These are phyloP conservation scores for Tachycineta bicolor DNA, from an alignment of 2,113 vertebrate species.

Conservation along the genomic window DNA sequence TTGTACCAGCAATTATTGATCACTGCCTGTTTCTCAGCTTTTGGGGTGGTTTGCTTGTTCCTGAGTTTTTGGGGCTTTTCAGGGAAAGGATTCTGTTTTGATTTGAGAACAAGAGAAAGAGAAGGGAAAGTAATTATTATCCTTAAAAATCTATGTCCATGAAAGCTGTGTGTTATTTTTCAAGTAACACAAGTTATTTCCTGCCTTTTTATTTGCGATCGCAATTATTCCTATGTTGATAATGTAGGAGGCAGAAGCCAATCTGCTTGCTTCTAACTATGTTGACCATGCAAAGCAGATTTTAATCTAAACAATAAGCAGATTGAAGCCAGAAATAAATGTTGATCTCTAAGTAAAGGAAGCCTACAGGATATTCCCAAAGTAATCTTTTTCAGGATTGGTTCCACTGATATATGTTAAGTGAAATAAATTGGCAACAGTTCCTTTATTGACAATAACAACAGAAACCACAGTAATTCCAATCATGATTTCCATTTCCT, in stretches of 20 bases:
- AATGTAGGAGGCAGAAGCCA: neutral
- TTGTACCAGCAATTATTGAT: neutral
- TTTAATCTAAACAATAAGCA: slow-evolving; percentile 34
- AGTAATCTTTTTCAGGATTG: neutral
- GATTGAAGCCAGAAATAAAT: slow-evolving; percentile 31
- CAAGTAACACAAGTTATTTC: slow-evolving; percentile 23
- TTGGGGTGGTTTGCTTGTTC: neutral
- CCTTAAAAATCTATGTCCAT: neutral
- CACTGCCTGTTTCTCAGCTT: neutral
- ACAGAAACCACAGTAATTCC: neutral
- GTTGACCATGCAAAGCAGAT: slow-evolving; percentile 16
- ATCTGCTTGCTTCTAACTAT: slow-evolving; percentile 5
- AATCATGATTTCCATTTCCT: neutral
- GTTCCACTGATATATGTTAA: neutral
- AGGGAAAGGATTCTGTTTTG: neutral
- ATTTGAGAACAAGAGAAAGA: neutral
- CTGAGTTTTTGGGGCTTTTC: neutral
- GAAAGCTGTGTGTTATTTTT: neutral
- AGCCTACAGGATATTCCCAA: neutral
- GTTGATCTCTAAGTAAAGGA: neutral
- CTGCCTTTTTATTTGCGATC: slow-evolving; percentile 39
- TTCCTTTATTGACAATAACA: neutral
- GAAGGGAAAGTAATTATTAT: neutral
- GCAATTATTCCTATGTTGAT: neutral
- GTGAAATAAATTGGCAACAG: neutral